Evolutionary conservation across 2,113 vertebrate species (phyloP), one percentile per base, ranked within the genome.

Genomic region (Eublepharis macularius): DNA sequence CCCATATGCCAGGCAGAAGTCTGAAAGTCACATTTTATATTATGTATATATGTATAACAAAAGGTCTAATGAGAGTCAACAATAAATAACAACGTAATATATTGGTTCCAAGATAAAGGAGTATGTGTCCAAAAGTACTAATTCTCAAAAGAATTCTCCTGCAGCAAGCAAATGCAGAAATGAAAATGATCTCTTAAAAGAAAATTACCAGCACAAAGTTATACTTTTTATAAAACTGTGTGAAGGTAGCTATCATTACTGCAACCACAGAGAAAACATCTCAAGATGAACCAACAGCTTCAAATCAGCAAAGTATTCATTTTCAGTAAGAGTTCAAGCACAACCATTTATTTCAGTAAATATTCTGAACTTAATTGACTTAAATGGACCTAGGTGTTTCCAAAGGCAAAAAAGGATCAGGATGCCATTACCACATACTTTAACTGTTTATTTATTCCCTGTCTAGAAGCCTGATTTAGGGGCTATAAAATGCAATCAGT

Each of bases 391-490:
- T 93, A 94, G 97, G 97, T 97, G 96, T 94, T 96, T 91, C 89
- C 92, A 97, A 96, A 95, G 95, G 96, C 96, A 88, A 97, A 98
- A 98, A 97, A 97, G 97, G 96, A 98, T 97, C 96, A 97, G 97
- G 97, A 95, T 96, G 96, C 97, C 97, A 98, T 98, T 98, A 98
- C 97, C 96, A 94, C 97, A 97, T 95, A 96, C 96, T 96, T 96
- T 96, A 95, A 96, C 95, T 96, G 96, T 97, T 99, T 99, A 98
- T 99, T 99, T 98, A 98, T 97, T 98, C 96, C 96, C 96, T 92
- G 97, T 96, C 97, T 88, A 88, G 92, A 91, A 94, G 81, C 72
- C 97, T 99, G 98, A 99, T 99, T 98, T 99, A 99, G 95, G 96
- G 95, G 95, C 95, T 94, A 95, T 94, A 95, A 97, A 98, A 98